Base-by-base conservation (phyloP, 2,888 invertebrate species). In the Cheilosia vernalis region DNA sequence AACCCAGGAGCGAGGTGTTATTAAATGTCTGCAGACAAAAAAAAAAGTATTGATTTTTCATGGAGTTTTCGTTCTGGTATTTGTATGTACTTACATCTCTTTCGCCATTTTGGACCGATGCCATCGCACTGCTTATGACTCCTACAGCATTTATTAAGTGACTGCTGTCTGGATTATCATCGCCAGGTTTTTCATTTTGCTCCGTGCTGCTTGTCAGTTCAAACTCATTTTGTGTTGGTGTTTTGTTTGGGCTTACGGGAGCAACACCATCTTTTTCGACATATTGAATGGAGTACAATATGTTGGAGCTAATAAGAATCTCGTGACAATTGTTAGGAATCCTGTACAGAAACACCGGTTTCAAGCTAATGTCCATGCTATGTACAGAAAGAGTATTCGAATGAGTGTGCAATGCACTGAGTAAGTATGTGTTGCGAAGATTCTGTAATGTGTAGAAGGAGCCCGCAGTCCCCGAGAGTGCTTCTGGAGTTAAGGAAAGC, bases 331-430 rank as follows among this genome's bases (percentile, higher is more conserved):
- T 93, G 47, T 93, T 92, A 51, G 95, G 94, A 88, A 96, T 92
- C 91, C 95, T 95, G 90, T 96, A 95, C 60, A 95, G 93, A 90
- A 94, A 95, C 76, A 95, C 91, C 13, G 96, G 95, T 81, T 94
- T 94, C 74, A 94, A 92, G 88, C 94, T 95, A 61, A 95, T 93
- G 89, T 95, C 94, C 87, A 94, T 94, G 88, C 94, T 94, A 90
- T 95, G 95, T 80, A 96, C 92, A n/a, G 92, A 91, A 55, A 92
- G 87, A 60, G 90, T 92, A 87, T 91, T 90, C 19, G 91, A 90
- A 58, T 90, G 90, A 73, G 89, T 89, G 85, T 92, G 92, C 77
- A 92, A 84, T 4, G 92, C 92, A 87, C 92, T 92, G 13, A 92
- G 87, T 69, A 92, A 87, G 87, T 91, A 91, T 51, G 91, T 92